phyloP scores from a whole-genome alignment of 2,888 invertebrate genomes.

The Catotricha subobsoleta region DNA sequence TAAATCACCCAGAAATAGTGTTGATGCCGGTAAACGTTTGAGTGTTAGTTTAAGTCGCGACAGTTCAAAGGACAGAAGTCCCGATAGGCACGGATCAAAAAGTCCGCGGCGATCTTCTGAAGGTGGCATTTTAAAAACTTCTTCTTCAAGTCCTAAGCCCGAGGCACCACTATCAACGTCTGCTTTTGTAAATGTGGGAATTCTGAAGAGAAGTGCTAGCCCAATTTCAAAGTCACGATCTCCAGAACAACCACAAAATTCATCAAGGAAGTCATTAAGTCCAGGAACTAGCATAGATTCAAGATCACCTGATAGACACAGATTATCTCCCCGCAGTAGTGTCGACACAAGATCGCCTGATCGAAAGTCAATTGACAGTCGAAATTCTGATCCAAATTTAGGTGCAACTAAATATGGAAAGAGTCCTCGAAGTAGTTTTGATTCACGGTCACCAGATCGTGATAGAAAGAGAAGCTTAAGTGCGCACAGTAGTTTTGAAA shows the following conservation, averaged over 20 bases:
- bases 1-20: conserved; percentile 35
- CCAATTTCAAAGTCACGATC: conserved; percentile 24
- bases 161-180: background rate
- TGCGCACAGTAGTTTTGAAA: conserved; percentile 27
- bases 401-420: conserved; percentile 9
- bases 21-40: conserved; percentile 30
- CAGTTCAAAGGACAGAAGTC: conserved; percentile 24
- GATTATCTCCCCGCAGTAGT: conserved; percentile 20
- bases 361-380: conserved; percentile 11
- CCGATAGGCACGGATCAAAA: conserved; percentile 21
- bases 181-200: conserved; percentile 12
- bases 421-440: conserved; percentile 25
- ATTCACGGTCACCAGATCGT: conserved; percentile 27
- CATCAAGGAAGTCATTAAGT: conserved; percentile 23
- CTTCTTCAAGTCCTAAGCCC: conserved; percentile 16
- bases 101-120: conserved; percentile 27
- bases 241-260: conserved; percentile 20
- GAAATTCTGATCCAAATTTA: background rate
- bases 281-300: conserved; percentile 22
- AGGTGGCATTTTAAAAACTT: conserved; percentile 25
- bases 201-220: conserved; percentile 23
- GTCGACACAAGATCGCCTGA: conserved; percentile 28
- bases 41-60: conserved; percentile 24
- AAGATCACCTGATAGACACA: conserved; percentile 18
- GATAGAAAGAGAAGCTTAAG: conserved; percentile 25